These are phyloP conservation scores for Gallinago jamesoni DNA, from an alignment of 2,113 vertebrate genomes.

Conservation along the genomic window DNA sequence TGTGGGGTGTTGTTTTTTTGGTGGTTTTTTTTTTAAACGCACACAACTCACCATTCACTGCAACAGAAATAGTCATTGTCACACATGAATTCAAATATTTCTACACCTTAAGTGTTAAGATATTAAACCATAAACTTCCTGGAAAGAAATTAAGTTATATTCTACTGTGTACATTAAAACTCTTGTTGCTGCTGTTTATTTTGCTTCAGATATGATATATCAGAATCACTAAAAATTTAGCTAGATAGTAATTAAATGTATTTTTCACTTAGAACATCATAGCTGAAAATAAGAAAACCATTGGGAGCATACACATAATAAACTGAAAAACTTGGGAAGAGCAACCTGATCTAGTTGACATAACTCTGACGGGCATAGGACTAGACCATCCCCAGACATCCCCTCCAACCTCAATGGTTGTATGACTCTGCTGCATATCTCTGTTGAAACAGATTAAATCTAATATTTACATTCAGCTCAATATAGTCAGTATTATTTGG, in stretches of 20 bases:
- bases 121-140: not conserved
- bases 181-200: not conserved
- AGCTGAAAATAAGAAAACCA: not conserved
- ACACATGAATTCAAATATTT: not conserved
- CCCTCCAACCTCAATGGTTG: not conserved
- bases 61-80: not conserved
- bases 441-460: not conserved
- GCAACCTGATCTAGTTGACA: not conserved
- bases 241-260: not conserved
- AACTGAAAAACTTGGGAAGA: not conserved
- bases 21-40: not conserved
- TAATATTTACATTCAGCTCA: not conserved
- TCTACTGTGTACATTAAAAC: not conserved
- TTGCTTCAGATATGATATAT: not conserved
- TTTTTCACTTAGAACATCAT: not conserved
- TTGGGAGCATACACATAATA: not conserved
- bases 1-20: no score
- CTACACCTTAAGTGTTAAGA: not conserved
- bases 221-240: not conserved
- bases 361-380: rapidly evolving
- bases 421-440: not conserved
- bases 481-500: not conserved
- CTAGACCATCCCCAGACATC: not conserved
- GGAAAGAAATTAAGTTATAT: not conserved
- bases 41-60: not conserved